phyloP scores from a whole-genome alignment of 2,113 vertebrate genomes.

The Corythornis vintsioides region DNA sequence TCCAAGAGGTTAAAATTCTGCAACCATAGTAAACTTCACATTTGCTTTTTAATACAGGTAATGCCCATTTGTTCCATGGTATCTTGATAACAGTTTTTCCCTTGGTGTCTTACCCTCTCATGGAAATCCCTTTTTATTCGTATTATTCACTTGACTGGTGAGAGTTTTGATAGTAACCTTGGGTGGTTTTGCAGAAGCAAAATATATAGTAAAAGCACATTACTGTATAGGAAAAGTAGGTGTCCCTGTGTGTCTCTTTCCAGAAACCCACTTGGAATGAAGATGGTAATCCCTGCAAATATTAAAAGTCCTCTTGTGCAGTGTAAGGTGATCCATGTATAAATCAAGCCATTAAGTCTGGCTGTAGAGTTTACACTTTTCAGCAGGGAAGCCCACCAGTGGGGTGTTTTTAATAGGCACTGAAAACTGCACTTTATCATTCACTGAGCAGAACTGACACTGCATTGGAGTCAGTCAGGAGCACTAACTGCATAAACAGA shows the following conservation, averaged over 20 bases:
- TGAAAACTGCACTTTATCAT: conserved; percentile 36
- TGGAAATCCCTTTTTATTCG: neutral
- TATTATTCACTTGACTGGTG: neutral
- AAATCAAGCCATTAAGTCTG: neutral
- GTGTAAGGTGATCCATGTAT: neutral
- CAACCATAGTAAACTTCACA: neutral
- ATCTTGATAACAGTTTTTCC: neutral
- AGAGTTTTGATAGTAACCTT: neutral
- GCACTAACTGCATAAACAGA: conserved; percentile 37
- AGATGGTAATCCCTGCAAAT: neutral
- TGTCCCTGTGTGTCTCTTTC: neutral
- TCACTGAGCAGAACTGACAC: neutral
- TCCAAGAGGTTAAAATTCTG: neutral
- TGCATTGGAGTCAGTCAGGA: conserved; percentile 26
- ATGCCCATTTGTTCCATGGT: neutral
- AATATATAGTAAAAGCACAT: neutral
- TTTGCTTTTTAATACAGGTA: neutral
- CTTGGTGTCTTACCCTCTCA: neutral
- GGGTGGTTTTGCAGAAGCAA: neutral
- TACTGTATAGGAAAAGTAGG: neutral
- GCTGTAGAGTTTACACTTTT: neutral
- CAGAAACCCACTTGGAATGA: neutral
- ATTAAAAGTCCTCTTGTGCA: neutral
- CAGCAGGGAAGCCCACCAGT: conserved; percentile 21
- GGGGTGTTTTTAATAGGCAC: conserved; percentile 25